A percentile compares a stretch with the other conserved stretches of the same genome.
phyloP scores from a whole-genome alignment of 2,797 vertebrate species.

The Oreortyx pictus region DNA sequence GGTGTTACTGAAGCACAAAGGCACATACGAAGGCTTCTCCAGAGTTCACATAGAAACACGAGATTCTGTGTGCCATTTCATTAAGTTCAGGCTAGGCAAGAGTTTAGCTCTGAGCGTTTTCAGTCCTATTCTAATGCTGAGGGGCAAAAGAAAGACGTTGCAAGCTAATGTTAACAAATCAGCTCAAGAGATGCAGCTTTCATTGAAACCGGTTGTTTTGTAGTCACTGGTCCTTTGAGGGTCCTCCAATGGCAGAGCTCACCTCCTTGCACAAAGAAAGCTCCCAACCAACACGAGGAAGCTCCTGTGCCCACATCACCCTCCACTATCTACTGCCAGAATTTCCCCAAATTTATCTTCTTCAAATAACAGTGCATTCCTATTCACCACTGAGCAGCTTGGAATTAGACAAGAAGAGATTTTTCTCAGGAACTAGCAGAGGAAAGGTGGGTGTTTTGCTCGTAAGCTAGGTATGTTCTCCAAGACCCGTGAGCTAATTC shows the following conservation, averaged over 20 bases:
- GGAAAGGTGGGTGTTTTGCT: background rate
- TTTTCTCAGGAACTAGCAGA: background rate
- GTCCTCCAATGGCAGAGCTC: fast-evolving
- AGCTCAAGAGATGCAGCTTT: background rate
- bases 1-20: background rate
- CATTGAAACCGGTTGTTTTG: background rate
- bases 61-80: background rate
- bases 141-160: background rate
- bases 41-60: background rate
- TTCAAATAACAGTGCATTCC: background rate
- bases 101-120: background rate
- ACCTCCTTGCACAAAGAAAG: background rate
- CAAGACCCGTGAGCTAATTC: background rate
- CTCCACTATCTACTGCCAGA: background rate
- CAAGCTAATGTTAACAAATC: background rate
- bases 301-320: background rate
- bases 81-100: background rate
- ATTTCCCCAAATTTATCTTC: background rate
- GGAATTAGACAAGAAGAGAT: background rate
- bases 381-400: background rate
- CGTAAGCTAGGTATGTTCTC: background rate
- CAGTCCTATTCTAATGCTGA: background rate
- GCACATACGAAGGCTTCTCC: background rate
- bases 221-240: background rate
- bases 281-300: background rate